Evolutionary conservation across 2,888 invertebrate species (phyloP).

Genomic region (Cloeon dipterum): DNA sequence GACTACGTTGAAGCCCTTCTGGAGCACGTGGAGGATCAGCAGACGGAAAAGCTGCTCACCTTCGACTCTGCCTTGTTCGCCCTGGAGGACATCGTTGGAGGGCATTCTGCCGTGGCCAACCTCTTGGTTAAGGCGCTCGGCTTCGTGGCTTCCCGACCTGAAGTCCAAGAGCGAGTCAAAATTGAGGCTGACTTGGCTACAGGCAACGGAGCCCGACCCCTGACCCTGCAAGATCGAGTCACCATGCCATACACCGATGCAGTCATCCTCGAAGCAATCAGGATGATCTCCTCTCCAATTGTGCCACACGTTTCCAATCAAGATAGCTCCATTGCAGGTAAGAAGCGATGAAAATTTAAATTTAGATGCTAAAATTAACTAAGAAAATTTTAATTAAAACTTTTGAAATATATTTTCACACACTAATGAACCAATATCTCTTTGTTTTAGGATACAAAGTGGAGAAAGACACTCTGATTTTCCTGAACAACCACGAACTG

Average conservation of each 20-base stretch:
- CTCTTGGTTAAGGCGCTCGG: slow-evolving; percentile 32
- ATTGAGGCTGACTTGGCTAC: slow-evolving; percentile 25
- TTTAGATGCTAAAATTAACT: background rate
- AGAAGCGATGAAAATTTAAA: slow-evolving; percentile 10
- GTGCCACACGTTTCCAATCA: slow-evolving; percentile 41
- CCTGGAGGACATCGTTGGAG: slow-evolving; percentile 29
- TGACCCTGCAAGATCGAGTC: slow-evolving; percentile 21
- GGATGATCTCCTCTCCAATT: slow-evolving; percentile 38
- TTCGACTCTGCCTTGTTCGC: slow-evolving; percentile 28
- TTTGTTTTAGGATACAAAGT: slow-evolving; percentile 28
- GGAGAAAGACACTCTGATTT: slow-evolving; percentile 34
- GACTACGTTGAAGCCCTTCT: slow-evolving; percentile 35
- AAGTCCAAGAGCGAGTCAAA: slow-evolving; percentile 28
- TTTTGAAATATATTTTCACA: background rate
- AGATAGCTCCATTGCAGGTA: slow-evolving; percentile 34
- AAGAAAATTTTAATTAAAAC: background rate
- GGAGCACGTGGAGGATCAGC: slow-evolving; percentile 22
- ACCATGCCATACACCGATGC: slow-evolving; percentile 34
- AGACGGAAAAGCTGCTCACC: slow-evolving; percentile 18
- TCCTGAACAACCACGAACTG: slow-evolving; percentile 41
- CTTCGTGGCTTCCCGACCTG: slow-evolving; percentile 25
- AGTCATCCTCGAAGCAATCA: slow-evolving; percentile 32
- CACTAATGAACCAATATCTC: background rate
- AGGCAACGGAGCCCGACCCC: slow-evolving; percentile 10
- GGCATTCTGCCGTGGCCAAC: slow-evolving; percentile 39